Percentiles rank a stretch among this genome's conserved stretches.
Conservation (phyloP, 2,888 invertebrate genomes). For the Pandemis corylana region DNA sequence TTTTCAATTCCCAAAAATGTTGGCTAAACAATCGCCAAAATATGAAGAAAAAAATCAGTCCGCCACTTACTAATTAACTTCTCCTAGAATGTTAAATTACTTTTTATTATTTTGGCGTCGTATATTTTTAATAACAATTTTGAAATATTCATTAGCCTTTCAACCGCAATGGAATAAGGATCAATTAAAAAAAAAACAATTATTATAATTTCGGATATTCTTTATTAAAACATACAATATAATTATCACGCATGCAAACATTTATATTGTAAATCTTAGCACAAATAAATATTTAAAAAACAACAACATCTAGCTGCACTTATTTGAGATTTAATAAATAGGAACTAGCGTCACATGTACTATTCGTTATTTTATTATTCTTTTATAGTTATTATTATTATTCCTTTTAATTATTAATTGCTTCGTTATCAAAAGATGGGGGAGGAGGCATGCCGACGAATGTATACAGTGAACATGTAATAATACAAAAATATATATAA, state of each 20-base stretch:
- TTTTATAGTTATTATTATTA: not conserved
- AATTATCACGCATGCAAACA: conserved; percentile 38
- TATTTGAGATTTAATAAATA: conserved; percentile 34
- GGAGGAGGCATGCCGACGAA: not conserved
- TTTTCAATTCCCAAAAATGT: not conserved
- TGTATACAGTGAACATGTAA: not conserved
- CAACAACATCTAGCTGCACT: conserved; percentile 18
- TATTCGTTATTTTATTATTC: conserved; percentile 4
- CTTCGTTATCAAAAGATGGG: not conserved
- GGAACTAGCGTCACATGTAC: conserved; percentile 39
- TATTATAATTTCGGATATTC: conserved; percentile 13
- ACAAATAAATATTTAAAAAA: conserved; percentile 26
- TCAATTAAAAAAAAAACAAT: not conserved
- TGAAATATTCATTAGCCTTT: too few relatives aligned
- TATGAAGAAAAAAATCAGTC: too few relatives aligned
- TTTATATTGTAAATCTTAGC: conserved; percentile 22
- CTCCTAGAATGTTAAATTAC: too few relatives aligned
- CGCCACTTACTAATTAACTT: too few relatives aligned
- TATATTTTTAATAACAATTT: too few relatives aligned
- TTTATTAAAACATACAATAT: conserved; percentile 41
- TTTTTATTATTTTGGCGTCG: too few relatives aligned
- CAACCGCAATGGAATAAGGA: too few relatives aligned
- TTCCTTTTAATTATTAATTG: not conserved
- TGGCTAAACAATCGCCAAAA: too few relatives aligned
- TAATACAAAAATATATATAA: not conserved